Evolutionary conservation across 2,888 invertebrate species (phyloP), one percentile per base, ranked within the genome.

Genomic region (Cerceris ruficornis): DNA sequence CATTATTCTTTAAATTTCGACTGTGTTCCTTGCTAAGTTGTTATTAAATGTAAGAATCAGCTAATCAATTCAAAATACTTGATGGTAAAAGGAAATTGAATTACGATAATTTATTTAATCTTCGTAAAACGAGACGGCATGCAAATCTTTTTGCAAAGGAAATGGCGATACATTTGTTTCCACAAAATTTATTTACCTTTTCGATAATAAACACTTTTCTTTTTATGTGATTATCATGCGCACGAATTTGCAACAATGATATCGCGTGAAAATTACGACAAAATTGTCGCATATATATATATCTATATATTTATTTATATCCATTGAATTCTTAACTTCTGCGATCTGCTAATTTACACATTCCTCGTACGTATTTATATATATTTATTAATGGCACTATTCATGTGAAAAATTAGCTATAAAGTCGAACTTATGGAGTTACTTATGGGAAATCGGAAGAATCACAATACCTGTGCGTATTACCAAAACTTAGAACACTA

Each of bases 381-480:
- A 28, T 78, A 76, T 55, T 60, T 50, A 41, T 60, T 46, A 70
- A 78, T 78, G 78, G 78, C 78, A 78, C 78, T 78, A 77, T 46
- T 65, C 62, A 68, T 69, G 77, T 68, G 28, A 78, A 59, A 64
- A 46, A n/a, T 54, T 70, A 75, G 49, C 55, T 52, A n/a, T 57
- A 60, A 17, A 43, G 71, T 28, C 28, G 59, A 69, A 6, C 7
- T 15, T 17, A 17, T 15, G 28, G 15, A 55, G 17, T 17, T 15
- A 55, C 1, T 17, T 17, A 7, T 7, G 13, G 15, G 17, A 13
- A n/a, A 67, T 14, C 39, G 57, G 59, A 39, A 66, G 55, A 7
- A 64, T 2, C 28, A 52, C 39, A 62, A 14, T 72, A 6, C 67
- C 54, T 83, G 77, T 75, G 75, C 75, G 74, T 42, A 57, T 57